Evolutionary conservation across 2,113 vertebrate genomes (phyloP).

Genomic region (Psettodes erumei): DNA sequence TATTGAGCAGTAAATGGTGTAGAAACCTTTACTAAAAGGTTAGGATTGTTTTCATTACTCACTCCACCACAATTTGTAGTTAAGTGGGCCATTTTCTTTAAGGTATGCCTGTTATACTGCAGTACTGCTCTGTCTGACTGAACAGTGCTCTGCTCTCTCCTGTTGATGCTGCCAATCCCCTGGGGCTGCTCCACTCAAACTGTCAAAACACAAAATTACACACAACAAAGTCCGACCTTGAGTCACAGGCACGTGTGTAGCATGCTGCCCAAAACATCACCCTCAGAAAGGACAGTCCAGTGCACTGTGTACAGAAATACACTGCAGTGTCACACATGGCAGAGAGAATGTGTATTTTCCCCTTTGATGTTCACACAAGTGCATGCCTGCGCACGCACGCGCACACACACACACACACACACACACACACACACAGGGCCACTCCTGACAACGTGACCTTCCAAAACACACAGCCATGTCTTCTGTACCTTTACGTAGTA

Average conservation of each 20-base stretch:
- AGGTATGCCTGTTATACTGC: not conserved
- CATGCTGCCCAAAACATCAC: conserved; percentile 5
- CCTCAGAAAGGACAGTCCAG: not conserved
- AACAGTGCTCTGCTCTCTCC: conserved; percentile 9
- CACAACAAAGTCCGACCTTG: not conserved
- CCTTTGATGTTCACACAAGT: not conserved
- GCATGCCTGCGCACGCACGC: conserved; percentile 1
- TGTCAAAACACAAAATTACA: conserved; percentile 6
- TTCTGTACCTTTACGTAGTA: too few relatives aligned
- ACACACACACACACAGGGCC: not conserved
- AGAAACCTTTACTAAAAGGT: not conserved
- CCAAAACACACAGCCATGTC: not conserved
- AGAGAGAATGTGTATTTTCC: not conserved
- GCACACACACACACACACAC: too few relatives aligned
- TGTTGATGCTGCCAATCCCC: conserved; percentile 3
- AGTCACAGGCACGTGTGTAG: not conserved
- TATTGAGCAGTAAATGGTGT: not conserved
- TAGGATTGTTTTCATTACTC: not conserved
- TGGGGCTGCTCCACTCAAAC: conserved; percentile 7
- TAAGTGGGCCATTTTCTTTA: conserved; percentile 21
- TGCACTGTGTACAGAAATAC: conserved; percentile 9
- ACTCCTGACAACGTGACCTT: not conserved
- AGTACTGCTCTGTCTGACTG: not conserved
- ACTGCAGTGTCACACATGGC: not conserved
- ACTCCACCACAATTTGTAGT: conserved; percentile 17